These are phyloP conservation scores for Subacronicta megacephala DNA, from an alignment of 2,888 invertebrate genomes.

Conservation along the genomic window DNA sequence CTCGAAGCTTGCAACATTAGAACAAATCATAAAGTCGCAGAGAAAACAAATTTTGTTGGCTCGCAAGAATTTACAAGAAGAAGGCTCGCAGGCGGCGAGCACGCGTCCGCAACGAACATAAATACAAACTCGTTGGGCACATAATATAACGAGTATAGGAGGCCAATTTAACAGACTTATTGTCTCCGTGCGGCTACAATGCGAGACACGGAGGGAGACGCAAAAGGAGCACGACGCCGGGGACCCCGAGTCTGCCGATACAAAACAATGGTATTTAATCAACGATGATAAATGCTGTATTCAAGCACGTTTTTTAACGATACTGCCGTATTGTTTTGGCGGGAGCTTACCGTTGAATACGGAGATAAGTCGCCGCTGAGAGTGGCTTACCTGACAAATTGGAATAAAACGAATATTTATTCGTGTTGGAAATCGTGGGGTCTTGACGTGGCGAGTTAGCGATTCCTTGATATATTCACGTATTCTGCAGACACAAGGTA, in stretches of 20 bases:
- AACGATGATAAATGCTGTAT: constrained; percentile 89
- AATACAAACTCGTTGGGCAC: constrained; percentile 75
- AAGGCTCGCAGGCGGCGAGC: constrained; percentile 71
- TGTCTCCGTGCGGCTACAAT: constrained; percentile 87
- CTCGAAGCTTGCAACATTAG: constrained; percentile 51
- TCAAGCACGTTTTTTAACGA: constrained; percentile 89
- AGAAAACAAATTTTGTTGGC: constrained; percentile 70
- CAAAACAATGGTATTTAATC: constrained; percentile 90
- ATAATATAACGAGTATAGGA: constrained; percentile 82
- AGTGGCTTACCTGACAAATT: constrained; percentile 90
- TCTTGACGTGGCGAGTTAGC: constrained; percentile 63
- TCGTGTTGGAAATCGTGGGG: constrained; percentile 76
- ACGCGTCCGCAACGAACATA: constrained; percentile 72
- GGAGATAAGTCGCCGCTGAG: constrained; percentile 88
- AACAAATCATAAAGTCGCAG: constrained; percentile 62
- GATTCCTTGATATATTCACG: constrained; percentile 71
- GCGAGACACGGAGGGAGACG: constrained; percentile 80
- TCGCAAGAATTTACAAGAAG: constrained; percentile 75
- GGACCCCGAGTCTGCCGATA: constrained; percentile 85
- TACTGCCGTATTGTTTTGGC: constrained; percentile 89
- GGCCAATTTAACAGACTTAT: constrained; percentile 90
- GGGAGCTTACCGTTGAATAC: constrained; percentile 87
- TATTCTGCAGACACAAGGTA: constrained; percentile 63
- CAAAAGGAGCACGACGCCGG: constrained; percentile 83
- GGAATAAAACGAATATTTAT: constrained; percentile 90